Evolutionary conservation across 2,888 invertebrate genomes (phyloP), one percentile per base, ranked within the genome.

Genomic region (Sminthurinus aureus): DNA sequence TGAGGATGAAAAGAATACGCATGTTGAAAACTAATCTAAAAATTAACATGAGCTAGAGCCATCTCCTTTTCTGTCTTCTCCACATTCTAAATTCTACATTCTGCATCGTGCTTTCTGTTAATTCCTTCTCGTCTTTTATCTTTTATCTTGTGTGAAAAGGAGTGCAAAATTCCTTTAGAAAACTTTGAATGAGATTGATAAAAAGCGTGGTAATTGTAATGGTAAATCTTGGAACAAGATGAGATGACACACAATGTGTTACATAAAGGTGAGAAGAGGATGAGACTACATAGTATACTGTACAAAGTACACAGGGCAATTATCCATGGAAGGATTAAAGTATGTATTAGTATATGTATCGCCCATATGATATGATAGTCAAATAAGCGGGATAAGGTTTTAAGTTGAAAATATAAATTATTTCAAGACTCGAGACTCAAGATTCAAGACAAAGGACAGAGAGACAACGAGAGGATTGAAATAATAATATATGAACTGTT

Each of bases 371-470:
- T 71, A 13, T 71, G 22, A 22, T n/a, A 71, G 71, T 71, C 24
- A 71, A 71, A 38, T 38, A 6, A 38, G 38, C 38, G 38, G 3
- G 38, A 38, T 38, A 38, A 38, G 38, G 1, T 38, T 38, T 38
- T 38, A 6, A 22, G 71, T 71, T 71, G 71, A 24, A 71, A 71
- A 71, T 71, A 71, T 71, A 71, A 71, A 71, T 71, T 71, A 71
- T 71, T 71, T 71, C 13, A 38, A 6, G 3, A 38, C 6, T 38
- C 38, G 6, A 6, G 3, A 38, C 6, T 38, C 38, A 38, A 38
- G 38, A 38, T 38, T 38, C 38, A 71, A 71, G 24, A 71, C 20
- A 71, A 71, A 20, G 15, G 6, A 22, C 38, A 6, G 20, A 24
- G 71, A 24, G 24, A 71, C n/a, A 71, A 71, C 13, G 24, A 71